A percentile compares a stretch with the other conserved stretches of the same genome.
These are phyloP conservation scores for Sinelater perroti DNA, from an alignment of 2,888 invertebrate species.

Conservation along the genomic window DNA sequence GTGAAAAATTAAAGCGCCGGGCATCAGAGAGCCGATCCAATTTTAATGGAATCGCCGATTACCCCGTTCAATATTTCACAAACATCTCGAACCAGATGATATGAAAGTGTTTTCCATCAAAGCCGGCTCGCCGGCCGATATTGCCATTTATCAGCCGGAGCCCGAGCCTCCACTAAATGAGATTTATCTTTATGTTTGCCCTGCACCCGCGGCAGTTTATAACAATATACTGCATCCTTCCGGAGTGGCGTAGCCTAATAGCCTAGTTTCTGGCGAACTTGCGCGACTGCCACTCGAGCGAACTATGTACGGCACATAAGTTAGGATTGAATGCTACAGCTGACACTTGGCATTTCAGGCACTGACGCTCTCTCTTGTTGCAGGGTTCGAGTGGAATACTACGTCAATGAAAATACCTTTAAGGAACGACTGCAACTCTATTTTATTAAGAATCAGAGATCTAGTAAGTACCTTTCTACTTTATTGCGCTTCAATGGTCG, in stretches of 20 bases:
- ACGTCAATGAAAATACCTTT: constrained; percentile 98
- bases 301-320: too few relatives aligned
- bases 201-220: constrained; percentile 11
- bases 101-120: constrained; percentile 17
- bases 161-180: constrained; percentile 11
- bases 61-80: background rate
- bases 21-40: too few relatives aligned
- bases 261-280: background rate
- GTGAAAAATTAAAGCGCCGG: too few relatives aligned
- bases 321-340: too few relatives aligned
- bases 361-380: constrained; percentile 67
- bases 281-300: background rate
- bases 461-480: constrained; percentile 80
- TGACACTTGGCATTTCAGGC: too few relatives aligned
- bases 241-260: constrained; percentile 4
- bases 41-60: too few relatives aligned
- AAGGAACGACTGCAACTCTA: constrained; percentile 98
- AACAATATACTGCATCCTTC: constrained; percentile 16
- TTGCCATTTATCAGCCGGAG: constrained; percentile 13
- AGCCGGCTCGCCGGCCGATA: constrained; percentile 3
- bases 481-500: too few relatives aligned
- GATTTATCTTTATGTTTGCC: constrained; percentile 22
- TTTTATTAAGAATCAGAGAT: constrained; percentile 99
- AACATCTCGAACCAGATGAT: constrained; percentile 2
- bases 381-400: constrained; percentile 99